Evolutionary conservation across 2,113 vertebrate species (phyloP), one percentile per base, ranked within the genome.

Genomic region (Alaudala cheleensis): DNA sequence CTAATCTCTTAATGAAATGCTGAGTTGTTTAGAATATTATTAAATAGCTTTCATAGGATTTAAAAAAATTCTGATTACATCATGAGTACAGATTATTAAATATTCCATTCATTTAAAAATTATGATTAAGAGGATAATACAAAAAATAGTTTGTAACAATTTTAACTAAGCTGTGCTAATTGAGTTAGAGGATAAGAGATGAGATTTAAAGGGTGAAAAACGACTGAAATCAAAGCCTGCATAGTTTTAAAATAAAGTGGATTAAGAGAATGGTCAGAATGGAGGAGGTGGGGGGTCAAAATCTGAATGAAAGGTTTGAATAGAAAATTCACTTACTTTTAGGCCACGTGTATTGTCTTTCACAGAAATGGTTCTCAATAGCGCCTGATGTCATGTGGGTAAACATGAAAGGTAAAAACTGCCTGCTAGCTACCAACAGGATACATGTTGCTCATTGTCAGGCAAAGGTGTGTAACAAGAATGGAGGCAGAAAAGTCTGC

Each of bases 101-200:
- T 94, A 95, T 71, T 95, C 28, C 11, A 94, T 93, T 96, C 21
- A 89, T 77, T 95, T 95, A 4, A 95, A 96, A 97, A 96, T 95
- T 92, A 85, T 88, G 93, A 94, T 77, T 86, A 96, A 94, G 91
- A 78, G 87, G 77, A 95, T 93, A 96, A 96, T 95, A 58, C 87
- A 71, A 11, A 40, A 92, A 93, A 96, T 92, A 92, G 56, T 91
- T 97, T 95, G 79, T 34, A 96, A 88, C 78, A 90, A 80, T 94
- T 94, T 96, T 88, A 93, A 90, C 78, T 67, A 88, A 93, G 22
- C 50, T 91, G 12, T 83, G 71, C 85, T 96, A 91, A 93, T 64
- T 96, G 86, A 95, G 50, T 96, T 93, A 91, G 66, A 15, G 77
- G 79, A 91, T 95, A 94, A 97, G 86, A 93, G 96, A 93, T 93